A percentile compares a stretch with the other conserved stretches of the same genome.
These are phyloP conservation scores for Ormia ochracea DNA, from an alignment of 2,888 invertebrate species.

Conservation along the genomic window DNA sequence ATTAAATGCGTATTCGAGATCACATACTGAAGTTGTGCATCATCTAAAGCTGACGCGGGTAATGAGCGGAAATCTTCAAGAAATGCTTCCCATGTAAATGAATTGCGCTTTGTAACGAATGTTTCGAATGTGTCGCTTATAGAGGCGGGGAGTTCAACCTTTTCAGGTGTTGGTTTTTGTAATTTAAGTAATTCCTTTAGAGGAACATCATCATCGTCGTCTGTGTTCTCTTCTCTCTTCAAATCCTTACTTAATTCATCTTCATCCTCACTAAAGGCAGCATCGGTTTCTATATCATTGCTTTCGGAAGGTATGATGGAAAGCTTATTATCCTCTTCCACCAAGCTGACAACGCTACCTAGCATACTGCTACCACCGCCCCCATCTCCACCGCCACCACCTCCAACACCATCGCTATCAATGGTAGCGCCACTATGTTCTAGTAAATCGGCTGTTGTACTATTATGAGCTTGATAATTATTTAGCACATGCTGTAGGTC, in stretches of 20 bases:
- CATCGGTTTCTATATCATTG: slow-evolving; percentile 73
- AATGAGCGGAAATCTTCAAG: slow-evolving; percentile 75
- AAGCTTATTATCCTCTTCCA: slow-evolving; percentile 69
- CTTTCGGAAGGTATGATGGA: slow-evolving; percentile 66
- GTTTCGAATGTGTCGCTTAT: slow-evolving; percentile 76
- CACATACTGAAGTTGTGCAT: slow-evolving; percentile 76
- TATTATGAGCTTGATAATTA: slow-evolving; percentile 60
- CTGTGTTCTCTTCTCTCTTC: slow-evolving; percentile 76
- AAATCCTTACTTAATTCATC: slow-evolving; percentile 79
- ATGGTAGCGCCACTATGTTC: slow-evolving; percentile 53
- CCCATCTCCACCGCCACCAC: slow-evolving; percentile 33
- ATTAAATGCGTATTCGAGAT: slow-evolving; percentile 74
- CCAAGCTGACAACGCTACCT: slow-evolving; percentile 24
- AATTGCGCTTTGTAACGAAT: slow-evolving; percentile 73
- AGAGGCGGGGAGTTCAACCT: slow-evolving; percentile 74
- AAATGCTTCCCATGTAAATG: slow-evolving; percentile 75
- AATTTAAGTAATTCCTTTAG: slow-evolving; percentile 81
- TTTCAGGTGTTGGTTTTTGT: slow-evolving; percentile 73
- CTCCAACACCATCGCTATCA: slow-evolving; percentile 44
- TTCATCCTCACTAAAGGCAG: slow-evolving; percentile 77
- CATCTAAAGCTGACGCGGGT: slow-evolving; percentile 73
- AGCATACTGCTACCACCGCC: slow-evolving; percentile 26
- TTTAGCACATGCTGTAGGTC: slow-evolving; percentile 64
- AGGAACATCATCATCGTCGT: slow-evolving; percentile 83
- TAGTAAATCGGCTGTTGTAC: slow-evolving; percentile 58